Conservation (phyloP, 2,888 invertebrate species). For the Volucella inanis region DNA sequence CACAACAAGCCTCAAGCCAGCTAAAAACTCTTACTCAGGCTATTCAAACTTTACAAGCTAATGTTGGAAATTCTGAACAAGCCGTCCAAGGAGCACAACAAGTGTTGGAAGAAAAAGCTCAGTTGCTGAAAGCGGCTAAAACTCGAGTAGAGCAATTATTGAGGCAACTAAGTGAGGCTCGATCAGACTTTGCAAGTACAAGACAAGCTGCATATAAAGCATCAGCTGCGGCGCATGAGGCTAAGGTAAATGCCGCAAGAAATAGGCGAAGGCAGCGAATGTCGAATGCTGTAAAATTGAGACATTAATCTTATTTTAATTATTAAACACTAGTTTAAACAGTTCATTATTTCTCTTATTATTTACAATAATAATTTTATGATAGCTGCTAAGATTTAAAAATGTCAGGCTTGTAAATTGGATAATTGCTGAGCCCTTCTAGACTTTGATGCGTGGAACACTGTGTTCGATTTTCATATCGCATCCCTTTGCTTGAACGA, state of each 20-base stretch:
- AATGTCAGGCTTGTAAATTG: too few relatives aligned
- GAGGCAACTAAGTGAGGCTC: conserved; percentile 86
- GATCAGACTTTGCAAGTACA: conserved; percentile 86
- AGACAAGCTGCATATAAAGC: conserved; percentile 88
- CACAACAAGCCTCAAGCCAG: conserved; percentile 86
- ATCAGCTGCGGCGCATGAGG: conserved; percentile 87
- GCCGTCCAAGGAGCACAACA: conserved; percentile 86
- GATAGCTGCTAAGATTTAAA: too few relatives aligned
- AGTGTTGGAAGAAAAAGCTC: conserved; percentile 87
- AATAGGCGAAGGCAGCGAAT: conserved; percentile 69
- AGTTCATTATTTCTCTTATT: too few relatives aligned
- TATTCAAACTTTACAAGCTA: conserved; percentile 84
- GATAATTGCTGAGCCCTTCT: too few relatives aligned
- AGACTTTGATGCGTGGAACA: too few relatives aligned
- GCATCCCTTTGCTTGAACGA: too few relatives aligned
- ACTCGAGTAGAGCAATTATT: conserved; percentile 86
- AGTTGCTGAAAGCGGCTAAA: conserved; percentile 87
- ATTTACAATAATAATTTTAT: too few relatives aligned
- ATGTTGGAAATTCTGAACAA: conserved; percentile 86
- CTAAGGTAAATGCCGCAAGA: conserved; percentile 84
- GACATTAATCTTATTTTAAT: too few relatives aligned
- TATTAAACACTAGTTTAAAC: too few relatives aligned
- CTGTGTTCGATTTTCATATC: too few relatives aligned
- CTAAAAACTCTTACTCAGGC: conserved; percentile 83
- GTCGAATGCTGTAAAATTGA: too few relatives aligned